Evolutionary conservation across 1,140 invertebrate genomes (phyloP), one percentile per base, ranked within the genome.

Genomic region (Formica selysi): DNA sequence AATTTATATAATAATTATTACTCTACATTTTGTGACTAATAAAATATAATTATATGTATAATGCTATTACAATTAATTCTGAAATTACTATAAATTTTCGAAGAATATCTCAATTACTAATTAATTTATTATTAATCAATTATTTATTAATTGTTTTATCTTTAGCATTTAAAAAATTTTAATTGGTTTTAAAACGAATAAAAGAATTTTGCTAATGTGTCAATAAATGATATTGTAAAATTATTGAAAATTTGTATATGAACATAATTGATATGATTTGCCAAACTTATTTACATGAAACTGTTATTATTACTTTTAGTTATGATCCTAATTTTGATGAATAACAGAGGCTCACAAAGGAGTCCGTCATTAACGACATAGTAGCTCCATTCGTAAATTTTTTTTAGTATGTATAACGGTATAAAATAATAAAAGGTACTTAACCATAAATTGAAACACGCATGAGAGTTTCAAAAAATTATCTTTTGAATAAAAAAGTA

Each of bases 321-420:
- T 10, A 36, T 5, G 13, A 38, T 74, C n/a, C 5, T 70, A 48
- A 48, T 74, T 83, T 73, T 61, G 11, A 26, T 22, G 71, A 74
- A 83, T 73, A 61, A 22, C 4, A 32, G 51, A n/a, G 11, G 26
- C 19, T 81, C 16, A 13, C 36, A 59, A 61, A 73, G 11, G 22
- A 81, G n/a, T 13, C 19, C 32, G 29, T 73, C 38, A 73, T 81
- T 73, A 81, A 16, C 26, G n/a, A 73, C n/a, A 57, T 38, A 71
- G 44, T 3, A 54, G 7, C 10, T 59, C 10, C 6, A 3, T 36
- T 48, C 2, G 11, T 44, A 36, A 81, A 68, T 38, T 51, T 54
- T 36, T 38, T n/a, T 78, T 38, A 29, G 22, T 61, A 62, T 19
- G 16, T 10, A 41, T 76, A 78, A 78, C 74, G 26, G 76, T 65